A percentile compares a stretch with the other conserved stretches of the same genome.
These are phyloP conservation scores for Pagetopsis macropterus DNA, from an alignment of 2,797 vertebrate species.

Conservation along the genomic window DNA sequence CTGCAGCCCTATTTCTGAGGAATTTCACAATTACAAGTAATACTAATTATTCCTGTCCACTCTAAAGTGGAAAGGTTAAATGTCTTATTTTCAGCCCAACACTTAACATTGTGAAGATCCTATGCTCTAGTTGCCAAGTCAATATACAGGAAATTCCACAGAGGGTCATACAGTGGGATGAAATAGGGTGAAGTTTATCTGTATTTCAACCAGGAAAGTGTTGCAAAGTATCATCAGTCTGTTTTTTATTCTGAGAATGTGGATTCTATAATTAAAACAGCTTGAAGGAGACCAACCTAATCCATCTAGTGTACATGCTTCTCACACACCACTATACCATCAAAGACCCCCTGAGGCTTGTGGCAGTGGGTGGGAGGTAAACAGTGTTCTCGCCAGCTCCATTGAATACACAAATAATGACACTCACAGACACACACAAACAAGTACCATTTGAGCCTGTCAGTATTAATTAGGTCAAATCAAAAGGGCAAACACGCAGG, in stretches of 20 bases:
- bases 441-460: slow-evolving; percentile 26
- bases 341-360: slow-evolving; percentile 61
- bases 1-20: slow-evolving; percentile 1
- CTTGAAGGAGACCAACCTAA: slow-evolving; percentile 32
- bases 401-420: slow-evolving; percentile 54
- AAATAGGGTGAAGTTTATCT: background rate
- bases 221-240: background rate
- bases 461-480: slow-evolving; percentile 43
- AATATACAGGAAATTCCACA: background rate
- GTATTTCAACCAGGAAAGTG: background rate
- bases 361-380: slow-evolving; percentile 57
- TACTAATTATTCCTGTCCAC: slow-evolving; percentile 6
- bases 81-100: background rate
- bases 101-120: background rate
- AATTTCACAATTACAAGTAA: slow-evolving; percentile 7
- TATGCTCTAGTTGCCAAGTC: background rate
- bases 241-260: slow-evolving; percentile 12
- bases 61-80: slow-evolving; percentile 15
- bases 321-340: slow-evolving; percentile 52
- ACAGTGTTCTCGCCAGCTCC: slow-evolving; percentile 31
- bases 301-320: slow-evolving; percentile 46
- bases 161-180: background rate
- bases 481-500: slow-evolving; percentile 27
- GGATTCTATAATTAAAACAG: slow-evolving; percentile 19
- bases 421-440: slow-evolving; percentile 36